Conservation (phyloP, 2,888 invertebrate genomes). For the Esperia sulphurella region DNA sequence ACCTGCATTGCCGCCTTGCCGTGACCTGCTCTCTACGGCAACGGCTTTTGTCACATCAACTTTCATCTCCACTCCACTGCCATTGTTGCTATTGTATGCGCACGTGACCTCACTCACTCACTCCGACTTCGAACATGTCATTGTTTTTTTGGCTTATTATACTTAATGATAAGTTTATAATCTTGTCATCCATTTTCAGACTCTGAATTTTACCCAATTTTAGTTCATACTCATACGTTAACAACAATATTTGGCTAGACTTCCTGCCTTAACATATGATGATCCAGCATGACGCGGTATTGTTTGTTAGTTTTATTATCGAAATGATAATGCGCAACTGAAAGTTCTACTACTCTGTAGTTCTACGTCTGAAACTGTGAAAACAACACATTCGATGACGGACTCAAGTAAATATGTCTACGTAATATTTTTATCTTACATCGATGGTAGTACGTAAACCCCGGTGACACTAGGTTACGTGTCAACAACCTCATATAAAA, state of each 20-base stretch:
- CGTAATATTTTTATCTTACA: slow-evolving; percentile 17
- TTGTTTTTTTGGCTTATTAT: not conserved
- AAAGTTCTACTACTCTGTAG: too few relatives aligned
- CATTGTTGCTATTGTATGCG: slow-evolving; percentile 16
- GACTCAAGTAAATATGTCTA: slow-evolving; percentile 12
- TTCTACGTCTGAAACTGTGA: slow-evolving; percentile 8
- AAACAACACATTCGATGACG: slow-evolving; percentile 10
- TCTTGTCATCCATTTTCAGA: too few relatives aligned
- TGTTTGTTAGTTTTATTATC: not conserved
- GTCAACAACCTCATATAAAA: slow-evolving; percentile 6
- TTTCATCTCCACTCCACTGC: slow-evolving; percentile 29
- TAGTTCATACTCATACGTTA: too few relatives aligned
- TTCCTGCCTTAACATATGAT: not conserved
- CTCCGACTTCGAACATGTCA: not conserved
- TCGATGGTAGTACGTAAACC: slow-evolving; percentile 5
- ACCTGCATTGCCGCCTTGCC: slow-evolving; percentile 20
- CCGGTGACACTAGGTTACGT: slow-evolving; percentile 1
- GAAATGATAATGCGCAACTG: slow-evolving; percentile 2
- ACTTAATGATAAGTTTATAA: too few relatives aligned
- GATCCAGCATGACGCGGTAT: not conserved
- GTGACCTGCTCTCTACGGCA: slow-evolving; percentile 20
- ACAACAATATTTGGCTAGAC: too few relatives aligned
- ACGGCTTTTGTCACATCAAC: slow-evolving; percentile 26
- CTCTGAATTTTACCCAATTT: too few relatives aligned
- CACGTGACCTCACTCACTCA: slow-evolving; percentile 5